These are phyloP conservation scores for Serrognathus titanus DNA, from an alignment of 2,888 invertebrate species.

Conservation along the genomic window DNA sequence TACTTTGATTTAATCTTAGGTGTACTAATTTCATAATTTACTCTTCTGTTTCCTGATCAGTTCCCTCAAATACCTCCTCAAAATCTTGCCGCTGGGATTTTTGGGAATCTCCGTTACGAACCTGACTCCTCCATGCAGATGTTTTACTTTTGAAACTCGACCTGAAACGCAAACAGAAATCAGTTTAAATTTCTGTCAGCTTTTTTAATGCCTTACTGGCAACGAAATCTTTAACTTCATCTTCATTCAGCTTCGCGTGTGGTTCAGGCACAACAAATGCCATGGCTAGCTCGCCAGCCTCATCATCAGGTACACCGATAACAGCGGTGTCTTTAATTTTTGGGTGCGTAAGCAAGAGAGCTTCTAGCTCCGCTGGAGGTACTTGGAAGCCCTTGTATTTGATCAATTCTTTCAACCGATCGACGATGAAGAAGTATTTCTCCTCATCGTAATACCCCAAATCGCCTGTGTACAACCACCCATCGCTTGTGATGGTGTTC, in stretches of 20 bases:
- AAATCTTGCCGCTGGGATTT: slow-evolving; percentile 50
- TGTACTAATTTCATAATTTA: slow-evolving; percentile 8
- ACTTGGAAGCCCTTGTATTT: slow-evolving; percentile 87
- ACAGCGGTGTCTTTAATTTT: slow-evolving; percentile 77
- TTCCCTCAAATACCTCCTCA: slow-evolving; percentile 42
- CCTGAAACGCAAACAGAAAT: background rate
- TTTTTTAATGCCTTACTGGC: slow-evolving; percentile 34
- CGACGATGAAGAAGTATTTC: slow-evolving; percentile 76
- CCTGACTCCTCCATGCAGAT: slow-evolving; percentile 61
- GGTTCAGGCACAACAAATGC: slow-evolving; percentile 71
- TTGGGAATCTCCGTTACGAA: slow-evolving; percentile 53
- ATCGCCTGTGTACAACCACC: slow-evolving; percentile 78
- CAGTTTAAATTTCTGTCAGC: no score
- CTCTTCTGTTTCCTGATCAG: slow-evolving; percentile 13
- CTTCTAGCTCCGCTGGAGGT: slow-evolving; percentile 82
- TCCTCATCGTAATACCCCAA: slow-evolving; percentile 78
- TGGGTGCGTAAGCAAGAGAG: slow-evolving; percentile 66
- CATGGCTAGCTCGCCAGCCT: slow-evolving; percentile 70
- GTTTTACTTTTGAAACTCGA: slow-evolving; percentile 66
- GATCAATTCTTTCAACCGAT: slow-evolving; percentile 84
- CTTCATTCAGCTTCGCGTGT: slow-evolving; percentile 50
- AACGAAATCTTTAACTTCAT: slow-evolving; percentile 45
- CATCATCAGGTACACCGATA: slow-evolving; percentile 70
- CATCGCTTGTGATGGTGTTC: slow-evolving; percentile 64
- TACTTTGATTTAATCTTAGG: background rate